Evolutionary conservation across 2,797 vertebrate genomes (phyloP), one percentile per base, ranked within the genome.

Genomic region (Vultur gryphus): DNA sequence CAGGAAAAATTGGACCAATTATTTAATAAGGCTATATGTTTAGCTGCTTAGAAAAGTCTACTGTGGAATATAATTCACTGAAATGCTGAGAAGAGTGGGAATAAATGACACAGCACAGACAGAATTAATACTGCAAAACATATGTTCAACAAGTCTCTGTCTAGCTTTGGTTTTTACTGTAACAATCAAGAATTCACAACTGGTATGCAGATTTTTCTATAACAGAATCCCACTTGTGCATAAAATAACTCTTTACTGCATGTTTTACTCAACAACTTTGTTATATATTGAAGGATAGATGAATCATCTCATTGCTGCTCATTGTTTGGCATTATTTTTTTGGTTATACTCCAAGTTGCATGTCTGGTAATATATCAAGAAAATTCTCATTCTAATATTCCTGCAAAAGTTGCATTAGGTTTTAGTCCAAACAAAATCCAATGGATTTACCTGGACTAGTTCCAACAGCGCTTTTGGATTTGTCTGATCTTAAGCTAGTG

Each of bases 181-280:
- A 93, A 75, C 39, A 84, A 79, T 91, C 69, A 93, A 84, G 87
- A 96, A 93, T 96, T 95, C 80, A 87, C 83, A 91, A 91, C 8
- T 21, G 11, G n/a, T 55, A 84, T 61, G 77, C 49, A 95, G 69
- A 89, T 92, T 95, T 95, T 91, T 96, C 91, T 71, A 17, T 70
- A 90, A 80, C 18, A 92, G 49, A 85, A 95, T 87, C 61, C 39
- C 39, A 55, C 58, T 95, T 92, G 49, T 76, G 44, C 43, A 72
- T 54, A 89, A 92, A 93, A 76, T 89, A 87, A 89, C 29, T 64
- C 71, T 84, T 87, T 46, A 87, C 79, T 87, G 44, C 64, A 81
- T 31, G 70, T 86, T 73, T 95, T 87, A 77, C 43, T 96, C 69
- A 91, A 75, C 24, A 90, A 52, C 37, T 51, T 66, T 85, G n/a